Evolutionary conservation across 2,888 invertebrate species (phyloP).

Genomic region (Parnassius glacialis): DNA sequence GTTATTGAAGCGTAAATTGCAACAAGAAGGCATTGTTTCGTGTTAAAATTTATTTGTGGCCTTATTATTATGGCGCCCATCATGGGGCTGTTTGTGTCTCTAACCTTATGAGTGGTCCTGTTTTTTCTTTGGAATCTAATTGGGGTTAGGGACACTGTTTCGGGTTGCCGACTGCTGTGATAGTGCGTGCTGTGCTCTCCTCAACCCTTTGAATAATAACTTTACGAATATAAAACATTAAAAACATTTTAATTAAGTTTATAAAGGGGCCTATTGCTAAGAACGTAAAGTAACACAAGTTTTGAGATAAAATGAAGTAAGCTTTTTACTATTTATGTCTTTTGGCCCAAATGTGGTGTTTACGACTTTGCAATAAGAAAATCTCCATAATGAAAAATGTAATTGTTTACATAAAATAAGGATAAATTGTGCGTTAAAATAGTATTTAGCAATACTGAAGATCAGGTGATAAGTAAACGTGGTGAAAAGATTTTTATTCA

Average conservation of each 20-base stretch:
- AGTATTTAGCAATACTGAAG: conserved; percentile 24
- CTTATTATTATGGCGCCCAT: conserved; percentile 71
- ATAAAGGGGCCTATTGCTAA: conserved; percentile 64
- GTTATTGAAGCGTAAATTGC: conserved; percentile 56
- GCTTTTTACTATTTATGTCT: conserved; percentile 49
- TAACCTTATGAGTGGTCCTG: conserved; percentile 37
- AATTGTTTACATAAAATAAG: conserved; percentile 23
- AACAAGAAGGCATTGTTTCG: conserved; percentile 60
- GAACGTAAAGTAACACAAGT: conserved; percentile 46
- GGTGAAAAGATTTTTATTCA: conserved; percentile 14
- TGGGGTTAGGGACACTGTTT: conserved; percentile 46
- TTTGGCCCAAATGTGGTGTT: conserved; percentile 29
- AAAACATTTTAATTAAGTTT: conserved; percentile 38
- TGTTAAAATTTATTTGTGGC: conserved; percentile 75
- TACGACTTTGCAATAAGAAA: conserved; percentile 1
- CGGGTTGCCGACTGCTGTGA: conserved; percentile 71
- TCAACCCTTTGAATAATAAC: conserved; percentile 43
- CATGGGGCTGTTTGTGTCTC: conserved; percentile 57
- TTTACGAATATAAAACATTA: conserved; percentile 33
- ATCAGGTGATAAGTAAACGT: conserved; percentile 17
- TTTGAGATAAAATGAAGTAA: conserved; percentile 43
- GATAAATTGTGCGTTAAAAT: conserved; percentile 19
- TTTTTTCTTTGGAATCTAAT: conserved; percentile 27
- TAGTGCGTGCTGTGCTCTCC: conserved; percentile 75
- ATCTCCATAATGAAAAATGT: conserved; percentile 15